Evolutionary conservation across 2,797 vertebrate species (phyloP).

Genomic region (Notolepis coatsorum): DNA sequence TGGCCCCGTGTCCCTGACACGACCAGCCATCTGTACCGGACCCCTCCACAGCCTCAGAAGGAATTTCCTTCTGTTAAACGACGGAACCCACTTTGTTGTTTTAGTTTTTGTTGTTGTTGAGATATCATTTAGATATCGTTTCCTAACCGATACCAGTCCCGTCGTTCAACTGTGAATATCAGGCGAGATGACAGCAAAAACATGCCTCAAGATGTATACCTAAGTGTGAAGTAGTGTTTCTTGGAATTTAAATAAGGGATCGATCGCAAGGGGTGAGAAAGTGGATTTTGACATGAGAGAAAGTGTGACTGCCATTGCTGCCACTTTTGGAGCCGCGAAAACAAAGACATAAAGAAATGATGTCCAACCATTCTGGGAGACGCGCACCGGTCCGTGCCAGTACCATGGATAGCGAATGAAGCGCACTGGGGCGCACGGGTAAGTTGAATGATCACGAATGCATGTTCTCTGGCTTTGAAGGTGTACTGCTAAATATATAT

Average conservation of each 20-base stretch:
- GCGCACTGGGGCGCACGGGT: constrained; percentile 51
- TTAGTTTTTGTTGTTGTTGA: too few relatives aligned
- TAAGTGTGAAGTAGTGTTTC: constrained; percentile 17
- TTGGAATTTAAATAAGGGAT: not conserved
- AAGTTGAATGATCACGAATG: constrained; percentile 2
- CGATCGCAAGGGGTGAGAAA: not conserved
- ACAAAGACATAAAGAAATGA: not conserved
- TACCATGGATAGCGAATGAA: constrained; percentile 46
- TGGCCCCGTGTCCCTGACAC: not conserved
- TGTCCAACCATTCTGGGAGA: constrained; percentile 2
- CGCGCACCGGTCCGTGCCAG: constrained; percentile 15
- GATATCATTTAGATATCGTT: too few relatives aligned
- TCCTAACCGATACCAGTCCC: not conserved
- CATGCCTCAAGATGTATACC: constrained; percentile 32
- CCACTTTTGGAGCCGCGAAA: not conserved
- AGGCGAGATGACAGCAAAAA: not conserved
- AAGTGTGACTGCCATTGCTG: not conserved
- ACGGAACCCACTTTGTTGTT: not conserved
- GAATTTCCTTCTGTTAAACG: not conserved
- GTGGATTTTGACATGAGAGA: not conserved
- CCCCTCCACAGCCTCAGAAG: not conserved
- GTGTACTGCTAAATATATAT: not conserved
- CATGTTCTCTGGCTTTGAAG: too few relatives aligned
- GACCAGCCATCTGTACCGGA: not conserved
- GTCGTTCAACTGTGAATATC: not conserved